Percentiles rank a stretch among this genome's conserved stretches.
Conservation (phyloP, 2,113 vertebrate species). For the Romanogobio albipinnatus region DNA sequence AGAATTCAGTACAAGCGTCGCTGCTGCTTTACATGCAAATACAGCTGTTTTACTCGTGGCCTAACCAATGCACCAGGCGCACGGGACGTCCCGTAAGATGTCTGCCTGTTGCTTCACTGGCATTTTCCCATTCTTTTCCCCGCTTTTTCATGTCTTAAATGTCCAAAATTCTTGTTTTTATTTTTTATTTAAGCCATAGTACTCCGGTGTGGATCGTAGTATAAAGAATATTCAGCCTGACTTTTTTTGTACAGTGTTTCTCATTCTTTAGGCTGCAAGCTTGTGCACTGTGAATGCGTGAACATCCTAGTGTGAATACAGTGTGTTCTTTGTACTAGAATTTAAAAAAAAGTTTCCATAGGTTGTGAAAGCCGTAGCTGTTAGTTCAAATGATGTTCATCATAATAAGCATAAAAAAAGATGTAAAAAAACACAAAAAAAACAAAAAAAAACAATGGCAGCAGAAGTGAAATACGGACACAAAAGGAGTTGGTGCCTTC, state of each 20-base stretch:
- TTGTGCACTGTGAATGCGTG: slow-evolving; percentile 96
- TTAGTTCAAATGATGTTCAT: slow-evolving; percentile 79
- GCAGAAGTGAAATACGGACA: slow-evolving; percentile 52
- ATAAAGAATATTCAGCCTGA: slow-evolving; percentile 47
- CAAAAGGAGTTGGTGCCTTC: slow-evolving; percentile 74
- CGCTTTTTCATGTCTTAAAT: slow-evolving; percentile 50
- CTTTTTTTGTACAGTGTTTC: slow-evolving; percentile 69
- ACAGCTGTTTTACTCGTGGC: neutral
- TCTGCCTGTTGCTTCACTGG: neutral
- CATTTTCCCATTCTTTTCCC: no score
- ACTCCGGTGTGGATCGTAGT: slow-evolving; percentile 51
- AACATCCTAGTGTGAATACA: slow-evolving; percentile 89
- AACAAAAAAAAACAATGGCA: slow-evolving; percentile 6
- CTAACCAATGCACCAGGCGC: neutral
- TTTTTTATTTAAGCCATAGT: slow-evolving; percentile 66
- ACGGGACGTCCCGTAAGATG: neutral
- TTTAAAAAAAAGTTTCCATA: slow-evolving; percentile 81
- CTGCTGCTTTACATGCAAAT: neutral
- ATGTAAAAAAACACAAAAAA: slow-evolving; percentile 9
- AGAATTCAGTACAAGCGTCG: neutral
- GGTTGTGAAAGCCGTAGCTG: slow-evolving; percentile 90
- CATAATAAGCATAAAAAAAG: slow-evolving; percentile 34
- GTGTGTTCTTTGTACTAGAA: slow-evolving; percentile 93
- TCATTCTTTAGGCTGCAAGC: slow-evolving; percentile 88
- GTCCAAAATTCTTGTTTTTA: slow-evolving; percentile 45